Evolutionary conservation across 1,140 invertebrate genomes (phyloP), one percentile per base, ranked within the genome.

Genomic region (Lordiphosa stackelbergi): DNA sequence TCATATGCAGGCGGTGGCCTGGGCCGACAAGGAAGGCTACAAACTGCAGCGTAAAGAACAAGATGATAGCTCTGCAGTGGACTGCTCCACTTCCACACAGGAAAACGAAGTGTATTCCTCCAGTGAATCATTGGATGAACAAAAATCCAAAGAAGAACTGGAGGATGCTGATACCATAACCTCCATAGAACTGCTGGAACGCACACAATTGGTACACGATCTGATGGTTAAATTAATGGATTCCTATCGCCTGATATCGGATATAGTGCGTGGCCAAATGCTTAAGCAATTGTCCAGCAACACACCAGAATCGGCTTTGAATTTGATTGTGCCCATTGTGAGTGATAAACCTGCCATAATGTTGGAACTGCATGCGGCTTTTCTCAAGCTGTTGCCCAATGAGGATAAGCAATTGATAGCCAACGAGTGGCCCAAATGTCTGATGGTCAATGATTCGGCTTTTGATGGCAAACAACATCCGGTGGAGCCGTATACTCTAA

Each of bases 361-460:
- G 63, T 16, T 83, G 37, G 86, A 88, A 9, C 22, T 88, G n/a
- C 72, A 84, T 47, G 68, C 63, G 0, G 70, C 85, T 1, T 88
- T 88, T 13, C 49, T 88, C 0, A 86, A 87, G 34, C 53, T 88
- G 0, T 24, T 87, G 5, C 71, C 85, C 2, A 86, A 85, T n/a
- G 73, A 79, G 51, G 85, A 88, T 55, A 88, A 88, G 8, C 85
- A 88, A 36, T 38, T 85, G 4, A 81, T 88, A 24, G 75, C 71
- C 0, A 75, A 73, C 12, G 86, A 88, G 45, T 88, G 87, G 87
- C 69, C 78, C 8, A 86, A 88, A 49, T 85, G 75, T 13, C 52
- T 88, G 5, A 46, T 70, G 46, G 72, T 88, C 10, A 69, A 71
- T 4, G 85, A 84, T 24, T 65, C 69, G 0, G 78, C 84, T 13